Evolutionary conservation across 2,113 vertebrate genomes (phyloP).

Genomic region (Rynchops niger): DNA sequence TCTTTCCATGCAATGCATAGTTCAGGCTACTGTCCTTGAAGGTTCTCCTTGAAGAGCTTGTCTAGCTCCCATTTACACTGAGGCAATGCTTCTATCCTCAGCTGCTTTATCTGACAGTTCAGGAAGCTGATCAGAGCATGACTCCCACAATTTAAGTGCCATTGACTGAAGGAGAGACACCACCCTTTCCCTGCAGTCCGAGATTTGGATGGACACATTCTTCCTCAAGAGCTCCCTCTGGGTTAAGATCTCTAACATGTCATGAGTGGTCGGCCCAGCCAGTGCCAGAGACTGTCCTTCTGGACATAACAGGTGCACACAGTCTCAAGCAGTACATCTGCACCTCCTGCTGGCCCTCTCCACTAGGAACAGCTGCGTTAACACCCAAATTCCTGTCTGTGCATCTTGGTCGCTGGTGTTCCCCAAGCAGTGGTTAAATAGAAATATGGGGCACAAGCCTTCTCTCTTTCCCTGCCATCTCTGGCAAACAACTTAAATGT

Average conservation of each 20-base stretch:
- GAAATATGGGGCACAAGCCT: background rate
- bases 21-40: background rate
- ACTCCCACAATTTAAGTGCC: background rate
- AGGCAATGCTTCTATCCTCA: background rate
- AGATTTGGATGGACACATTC: too few relatives aligned
- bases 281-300: background rate
- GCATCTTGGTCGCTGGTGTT: background rate
- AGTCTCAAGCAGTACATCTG: background rate
- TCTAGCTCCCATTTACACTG: background rate
- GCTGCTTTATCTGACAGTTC: background rate
- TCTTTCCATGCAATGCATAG: background rate
- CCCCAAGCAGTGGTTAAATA: background rate
- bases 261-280: background rate
- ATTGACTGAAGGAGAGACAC: background rate
- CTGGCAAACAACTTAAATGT: background rate
- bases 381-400: background rate
- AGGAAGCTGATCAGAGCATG: background rate
- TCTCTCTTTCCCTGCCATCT: background rate
- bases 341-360: background rate
- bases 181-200: background rate
- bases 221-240: background rate
- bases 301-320: background rate
- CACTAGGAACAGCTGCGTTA: background rate
- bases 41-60: background rate
- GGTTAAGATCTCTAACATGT: background rate